Evolutionary conservation across 2,113 vertebrate species (phyloP), one percentile per base, ranked within the genome.

Genomic region (Leuciscus idus): DNA sequence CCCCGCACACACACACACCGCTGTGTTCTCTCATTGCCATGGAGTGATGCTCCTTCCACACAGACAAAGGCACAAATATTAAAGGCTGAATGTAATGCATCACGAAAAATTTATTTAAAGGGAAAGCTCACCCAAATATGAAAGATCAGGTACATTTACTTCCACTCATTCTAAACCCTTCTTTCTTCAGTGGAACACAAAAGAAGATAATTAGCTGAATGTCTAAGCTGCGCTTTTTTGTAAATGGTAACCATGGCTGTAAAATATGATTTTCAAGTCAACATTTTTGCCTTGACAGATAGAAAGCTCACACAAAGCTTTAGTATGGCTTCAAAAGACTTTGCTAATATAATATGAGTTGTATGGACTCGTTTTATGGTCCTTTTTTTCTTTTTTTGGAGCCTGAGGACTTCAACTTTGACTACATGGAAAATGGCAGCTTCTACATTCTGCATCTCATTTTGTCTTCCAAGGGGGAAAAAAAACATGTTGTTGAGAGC

Each of bases 1-100:
- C 33, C 74, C 72, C 36, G 4, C 68, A 43, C 33, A 81, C 76
- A 79, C 75, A 80, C 83, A 85, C 72, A 46, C 9, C 26, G n/a
- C 23, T 55, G 50, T 78, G 21, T 43, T 48, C 23, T 64, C 39
- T 30, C 59, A 66, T 46, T 30, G 59, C n/a, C 33, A 81, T 17
- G 59, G 23, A 81, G 3, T 61, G 55, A 43, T 80, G 21, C 57
- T n/a, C 11, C 36, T 7, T 23, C 55, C 23, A 1, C 80, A 68
- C 26, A 23, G 13, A 64, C 57, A 61, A 61, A 81, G 43, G 39
- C 59, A 48, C 59, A 48, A 28, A 62, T 46, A 81, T n/a, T 62
- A 26, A 79, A 39, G 55, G 26, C 43, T 81, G n/a, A 78, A 78
- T 21, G 19, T 73, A 10, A 36, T 11, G 74, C n/a, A 64, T 64